These are phyloP conservation scores for Aproaerema taeniolella DNA, from an alignment of 2,888 invertebrate species.

Conservation along the genomic window DNA sequence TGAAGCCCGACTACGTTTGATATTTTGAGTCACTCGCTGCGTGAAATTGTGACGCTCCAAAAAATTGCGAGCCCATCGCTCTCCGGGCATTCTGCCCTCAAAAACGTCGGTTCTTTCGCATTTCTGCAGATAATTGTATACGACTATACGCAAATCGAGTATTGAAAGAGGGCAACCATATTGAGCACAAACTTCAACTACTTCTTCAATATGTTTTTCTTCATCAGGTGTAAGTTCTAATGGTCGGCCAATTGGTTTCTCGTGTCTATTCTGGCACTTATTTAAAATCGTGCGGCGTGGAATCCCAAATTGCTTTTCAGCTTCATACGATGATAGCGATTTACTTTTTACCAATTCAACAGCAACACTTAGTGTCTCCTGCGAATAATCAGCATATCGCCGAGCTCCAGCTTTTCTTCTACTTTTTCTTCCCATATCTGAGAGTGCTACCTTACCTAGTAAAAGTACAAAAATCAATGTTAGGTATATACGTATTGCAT, in stretches of 20 bases:
- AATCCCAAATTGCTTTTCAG: constrained; percentile 19
- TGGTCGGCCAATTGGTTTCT: constrained; percentile 5
- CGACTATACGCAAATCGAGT: constrained; percentile 9
- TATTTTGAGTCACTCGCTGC: constrained; percentile 13
- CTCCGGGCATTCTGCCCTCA: constrained; percentile 13
- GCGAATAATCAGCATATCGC: constrained; percentile 16
- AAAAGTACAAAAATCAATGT: no score
- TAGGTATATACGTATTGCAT: no score
- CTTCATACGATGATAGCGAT: constrained; percentile 16
- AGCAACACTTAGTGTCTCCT: constrained; percentile 12
- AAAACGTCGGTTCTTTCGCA: constrained; percentile 10
- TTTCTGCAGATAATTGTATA: constrained; percentile 13
- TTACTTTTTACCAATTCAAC: constrained; percentile 14
- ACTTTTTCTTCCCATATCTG: background rate
- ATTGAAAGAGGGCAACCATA: background rate
- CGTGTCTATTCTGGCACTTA: constrained; percentile 22
- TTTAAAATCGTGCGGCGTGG: constrained; percentile 21
- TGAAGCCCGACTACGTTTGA: constrained; percentile 12
- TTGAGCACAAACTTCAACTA: background rate
- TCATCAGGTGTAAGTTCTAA: background rate
- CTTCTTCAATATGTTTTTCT: background rate
- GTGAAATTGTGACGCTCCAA: constrained; percentile 9
- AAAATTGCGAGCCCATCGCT: constrained; percentile 14
- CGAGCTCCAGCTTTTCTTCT: background rate
- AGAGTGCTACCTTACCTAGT: no score